These are phyloP conservation scores for Saccostrea cuccullata DNA, from an alignment of 1,140 invertebrate genomes.

Conservation along the genomic window DNA sequence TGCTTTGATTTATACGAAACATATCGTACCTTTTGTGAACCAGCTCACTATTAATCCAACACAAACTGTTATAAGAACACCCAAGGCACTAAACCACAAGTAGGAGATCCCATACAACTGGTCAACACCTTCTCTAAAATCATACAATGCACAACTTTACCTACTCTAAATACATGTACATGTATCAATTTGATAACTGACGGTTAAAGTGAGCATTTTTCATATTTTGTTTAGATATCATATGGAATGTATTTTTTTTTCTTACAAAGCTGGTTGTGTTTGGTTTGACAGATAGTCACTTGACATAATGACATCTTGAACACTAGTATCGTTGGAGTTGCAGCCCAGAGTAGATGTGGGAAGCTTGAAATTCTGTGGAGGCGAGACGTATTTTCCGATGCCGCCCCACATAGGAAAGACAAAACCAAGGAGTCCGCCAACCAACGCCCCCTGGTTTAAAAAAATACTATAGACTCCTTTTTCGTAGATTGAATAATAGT, in stretches of 20 bases:
- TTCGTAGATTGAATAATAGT: no score
- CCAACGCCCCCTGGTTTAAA: slow-evolving; percentile 62
- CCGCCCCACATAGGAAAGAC: slow-evolving; percentile 65
- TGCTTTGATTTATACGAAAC: neutral
- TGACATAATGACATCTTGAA: neutral
- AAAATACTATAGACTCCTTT: no score
- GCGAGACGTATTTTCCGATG: slow-evolving; percentile 64
- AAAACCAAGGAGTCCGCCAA: slow-evolving; percentile 63
- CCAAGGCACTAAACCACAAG: slow-evolving; percentile 88
- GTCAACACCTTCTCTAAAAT: slow-evolving; percentile 58
- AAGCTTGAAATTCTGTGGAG: slow-evolving; percentile 60
- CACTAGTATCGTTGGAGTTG: slow-evolving; percentile 44
- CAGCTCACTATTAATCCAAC: slow-evolving; percentile 86
- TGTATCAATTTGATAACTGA: neutral
- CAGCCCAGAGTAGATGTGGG: slow-evolving; percentile 59
- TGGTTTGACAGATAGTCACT: neutral
- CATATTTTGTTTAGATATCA: neutral
- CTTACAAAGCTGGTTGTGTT: neutral
- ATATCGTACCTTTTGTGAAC: slow-evolving; percentile 77
- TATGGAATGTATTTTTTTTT: neutral
- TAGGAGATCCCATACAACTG: slow-evolving; percentile 88
- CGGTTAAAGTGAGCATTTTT: neutral
- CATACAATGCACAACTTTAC: neutral
- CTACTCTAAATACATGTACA: neutral
- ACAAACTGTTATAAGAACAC: slow-evolving; percentile 82